phyloP scores from a whole-genome alignment of 2,888 invertebrate species.

The Caenorhabditis doughertyi region DNA sequence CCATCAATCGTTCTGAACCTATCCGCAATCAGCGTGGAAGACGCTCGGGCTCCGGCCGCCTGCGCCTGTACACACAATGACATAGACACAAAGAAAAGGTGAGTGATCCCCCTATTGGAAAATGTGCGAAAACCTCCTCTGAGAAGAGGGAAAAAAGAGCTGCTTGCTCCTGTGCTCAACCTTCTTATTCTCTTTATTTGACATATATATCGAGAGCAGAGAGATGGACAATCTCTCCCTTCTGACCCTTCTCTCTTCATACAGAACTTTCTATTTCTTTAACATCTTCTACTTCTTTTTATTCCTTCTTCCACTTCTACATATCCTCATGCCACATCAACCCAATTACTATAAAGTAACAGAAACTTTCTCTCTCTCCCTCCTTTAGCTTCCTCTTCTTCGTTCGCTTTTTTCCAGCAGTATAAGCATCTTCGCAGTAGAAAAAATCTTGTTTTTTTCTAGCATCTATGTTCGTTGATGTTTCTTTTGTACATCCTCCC shows the following conservation, averaged over 20 bases:
- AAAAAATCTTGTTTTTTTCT: constrained; percentile 57
- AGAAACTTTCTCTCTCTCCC: constrained; percentile 50
- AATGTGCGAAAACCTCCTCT: constrained; percentile 52
- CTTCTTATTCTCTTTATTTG: constrained; percentile 60
- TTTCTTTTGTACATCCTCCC: constrained; percentile 53
- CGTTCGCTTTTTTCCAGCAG: constrained; percentile 34
- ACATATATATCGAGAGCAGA: constrained; percentile 37
- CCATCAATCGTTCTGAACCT: constrained; percentile 29
- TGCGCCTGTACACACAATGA: constrained; percentile 61
- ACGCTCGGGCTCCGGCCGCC: constrained; percentile 28
- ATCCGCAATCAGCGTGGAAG: constrained; percentile 45
- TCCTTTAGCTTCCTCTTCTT: not conserved
- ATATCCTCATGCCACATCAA: constrained; percentile 52
- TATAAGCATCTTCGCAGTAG: constrained; percentile 28
- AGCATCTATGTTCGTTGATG: constrained; percentile 36
- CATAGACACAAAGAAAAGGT: constrained; percentile 60
- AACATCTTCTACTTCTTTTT: not conserved
- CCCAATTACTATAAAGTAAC: constrained; percentile 62
- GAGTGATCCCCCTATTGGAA: constrained; percentile 33
- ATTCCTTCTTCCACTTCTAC: not conserved
- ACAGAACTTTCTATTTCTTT: constrained; percentile 25
- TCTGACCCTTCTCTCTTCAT: not conserved
- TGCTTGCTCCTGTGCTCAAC: constrained; percentile 43
- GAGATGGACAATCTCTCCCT: constrained; percentile 4
- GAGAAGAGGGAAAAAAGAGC: not conserved